Evolutionary conservation across 2,113 vertebrate genomes (phyloP).

Genomic region (Phoenicopterus ruber): DNA sequence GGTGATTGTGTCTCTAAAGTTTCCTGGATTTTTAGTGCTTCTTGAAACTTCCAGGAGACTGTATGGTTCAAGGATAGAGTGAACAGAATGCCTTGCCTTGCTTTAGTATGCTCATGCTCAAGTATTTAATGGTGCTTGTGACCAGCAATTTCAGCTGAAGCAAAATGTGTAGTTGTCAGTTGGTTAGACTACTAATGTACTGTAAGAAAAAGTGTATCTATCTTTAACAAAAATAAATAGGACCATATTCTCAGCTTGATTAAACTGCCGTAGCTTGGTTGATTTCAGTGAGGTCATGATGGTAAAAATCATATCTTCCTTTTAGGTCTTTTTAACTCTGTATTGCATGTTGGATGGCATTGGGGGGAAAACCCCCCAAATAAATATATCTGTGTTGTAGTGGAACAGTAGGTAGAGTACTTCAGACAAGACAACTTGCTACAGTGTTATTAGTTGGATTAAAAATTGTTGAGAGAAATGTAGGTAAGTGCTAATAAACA

Average conservation of each 20-base stretch:
- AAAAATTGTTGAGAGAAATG: neutral
- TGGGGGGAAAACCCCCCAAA: neutral
- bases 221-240: slow-evolving; percentile 15
- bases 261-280: neutral
- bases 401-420: neutral
- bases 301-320: neutral
- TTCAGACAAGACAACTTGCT: neutral
- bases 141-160: neutral
- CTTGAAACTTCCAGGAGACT: neutral
- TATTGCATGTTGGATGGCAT: neutral
- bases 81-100: neutral
- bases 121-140: slow-evolving; percentile 6
- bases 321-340: neutral
- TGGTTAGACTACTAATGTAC: neutral
- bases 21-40: neutral
- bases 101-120: neutral
- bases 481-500: neutral
- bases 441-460: neutral
- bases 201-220: neutral
- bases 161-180: neutral
- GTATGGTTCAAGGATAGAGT: neutral
- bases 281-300: neutral
- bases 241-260: neutral
- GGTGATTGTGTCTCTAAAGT: neutral
- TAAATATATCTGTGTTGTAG: neutral